phyloP scores from a whole-genome alignment of 2,888 invertebrate species.

The Xanthorhoe spadicearia region DNA sequence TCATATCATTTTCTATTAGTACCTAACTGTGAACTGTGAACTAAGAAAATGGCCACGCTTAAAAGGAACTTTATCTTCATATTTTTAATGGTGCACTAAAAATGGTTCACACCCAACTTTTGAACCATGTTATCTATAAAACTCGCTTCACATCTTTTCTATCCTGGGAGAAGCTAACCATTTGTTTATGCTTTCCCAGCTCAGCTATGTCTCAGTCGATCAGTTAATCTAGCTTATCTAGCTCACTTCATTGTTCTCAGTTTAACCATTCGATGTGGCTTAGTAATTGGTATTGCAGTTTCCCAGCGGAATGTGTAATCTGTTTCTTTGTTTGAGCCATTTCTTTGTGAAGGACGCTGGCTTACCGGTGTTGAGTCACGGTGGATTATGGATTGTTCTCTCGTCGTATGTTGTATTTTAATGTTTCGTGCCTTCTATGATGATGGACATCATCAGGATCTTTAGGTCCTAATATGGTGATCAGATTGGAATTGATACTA shows the following conservation, averaged over 20 bases:
- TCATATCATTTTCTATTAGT: too few species aligned
- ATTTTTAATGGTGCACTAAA: too few species aligned
- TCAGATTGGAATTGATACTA: too few species aligned
- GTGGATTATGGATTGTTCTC: conserved; percentile 17
- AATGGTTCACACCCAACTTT: too few species aligned
- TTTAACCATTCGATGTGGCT: conserved; percentile 31
- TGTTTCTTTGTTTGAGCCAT: conserved; percentile 37
- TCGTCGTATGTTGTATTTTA: background rate
- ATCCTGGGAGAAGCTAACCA: background rate
- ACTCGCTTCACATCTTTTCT: too few species aligned
- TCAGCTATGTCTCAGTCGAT: conserved; percentile 18
- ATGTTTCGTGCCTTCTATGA: background rate
- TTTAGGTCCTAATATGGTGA: too few species aligned
- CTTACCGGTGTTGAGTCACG: conserved; percentile 18
- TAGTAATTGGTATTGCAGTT: conserved; percentile 32
- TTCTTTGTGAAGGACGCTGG: conserved; percentile 42
- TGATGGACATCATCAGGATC: too few species aligned
- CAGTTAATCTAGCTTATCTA: background rate
- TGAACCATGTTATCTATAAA: too few species aligned
- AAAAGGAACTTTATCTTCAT: too few species aligned
- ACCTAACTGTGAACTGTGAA: too few species aligned
- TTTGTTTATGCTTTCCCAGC: conserved; percentile 11
- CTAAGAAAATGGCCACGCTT: too few species aligned
- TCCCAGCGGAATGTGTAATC: conserved; percentile 24
- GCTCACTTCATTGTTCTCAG: conserved; percentile 25